Conservation (phyloP, 1,140 invertebrate species). For the Tetragonula clypearis region DNA sequence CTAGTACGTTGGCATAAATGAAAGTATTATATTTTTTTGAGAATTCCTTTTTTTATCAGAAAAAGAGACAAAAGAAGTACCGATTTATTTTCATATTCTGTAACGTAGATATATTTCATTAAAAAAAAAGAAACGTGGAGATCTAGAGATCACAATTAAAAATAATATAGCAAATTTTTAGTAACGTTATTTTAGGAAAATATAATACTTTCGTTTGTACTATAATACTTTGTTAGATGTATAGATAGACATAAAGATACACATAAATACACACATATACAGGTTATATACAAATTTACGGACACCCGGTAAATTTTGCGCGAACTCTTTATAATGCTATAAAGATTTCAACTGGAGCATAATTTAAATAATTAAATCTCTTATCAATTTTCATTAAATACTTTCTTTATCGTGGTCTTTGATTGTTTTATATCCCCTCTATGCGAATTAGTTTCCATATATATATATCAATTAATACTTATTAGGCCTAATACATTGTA, state of each 20-base stretch:
- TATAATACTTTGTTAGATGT: neutral
- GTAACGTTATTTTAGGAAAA: neutral
- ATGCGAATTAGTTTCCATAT: constrained; percentile 19
- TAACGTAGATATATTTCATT: neutral
- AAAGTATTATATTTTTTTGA: constrained; percentile 9
- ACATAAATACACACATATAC: constrained; percentile 25
- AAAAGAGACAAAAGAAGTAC: neutral
- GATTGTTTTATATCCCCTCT: constrained; percentile 27
- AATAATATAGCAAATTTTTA: neutral
- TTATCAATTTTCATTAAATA: constrained; percentile 34
- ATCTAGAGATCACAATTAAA: neutral
- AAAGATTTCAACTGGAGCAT: constrained; percentile 23
- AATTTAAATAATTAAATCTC: constrained; percentile 21
- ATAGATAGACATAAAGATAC: constrained; percentile 26
- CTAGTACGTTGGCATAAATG: neutral
- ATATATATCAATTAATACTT: constrained; percentile 21
- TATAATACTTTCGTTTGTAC: constrained; percentile 17
- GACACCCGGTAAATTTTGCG: constrained; percentile 35
- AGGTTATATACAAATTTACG: constrained; percentile 33
- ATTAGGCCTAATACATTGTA: constrained; percentile 46
- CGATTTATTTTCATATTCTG: neutral
- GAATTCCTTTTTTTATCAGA: too few species aligned
- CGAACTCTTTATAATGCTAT: neutral
- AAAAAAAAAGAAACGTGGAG: too few species aligned
- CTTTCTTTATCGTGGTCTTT: constrained; percentile 48